Evolutionary conservation across 2,888 invertebrate genomes (phyloP).

Genomic region (Elgonia sp.): DNA sequence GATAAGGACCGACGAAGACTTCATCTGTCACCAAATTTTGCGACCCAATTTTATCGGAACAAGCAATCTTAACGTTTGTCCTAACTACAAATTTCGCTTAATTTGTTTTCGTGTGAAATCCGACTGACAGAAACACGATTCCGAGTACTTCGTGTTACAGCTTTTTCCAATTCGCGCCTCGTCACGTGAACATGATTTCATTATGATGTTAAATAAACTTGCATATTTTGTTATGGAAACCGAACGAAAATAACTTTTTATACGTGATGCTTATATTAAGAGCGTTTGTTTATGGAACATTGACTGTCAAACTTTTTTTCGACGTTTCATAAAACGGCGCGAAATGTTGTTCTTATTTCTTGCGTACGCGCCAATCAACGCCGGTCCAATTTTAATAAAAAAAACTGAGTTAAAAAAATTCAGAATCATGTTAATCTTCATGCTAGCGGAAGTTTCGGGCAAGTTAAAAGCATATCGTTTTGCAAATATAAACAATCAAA

Average conservation of each 20-base stretch:
- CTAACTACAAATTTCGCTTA: constrained; percentile 13
- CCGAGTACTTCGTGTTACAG: not conserved
- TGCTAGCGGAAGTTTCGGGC: not conserved
- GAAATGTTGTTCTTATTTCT: constrained; percentile 35
- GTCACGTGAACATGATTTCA: not conserved
- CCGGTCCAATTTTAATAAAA: constrained; percentile 45
- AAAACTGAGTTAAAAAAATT: no score
- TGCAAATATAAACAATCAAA: not conserved
- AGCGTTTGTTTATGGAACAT: constrained; percentile 30
- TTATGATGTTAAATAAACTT: constrained; percentile 13
- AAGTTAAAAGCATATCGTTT: not conserved
- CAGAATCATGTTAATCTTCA: not conserved
- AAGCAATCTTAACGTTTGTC: not conserved
- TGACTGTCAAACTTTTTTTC: constrained; percentile 34
- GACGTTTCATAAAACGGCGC: not conserved
- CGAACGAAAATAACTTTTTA: not conserved
- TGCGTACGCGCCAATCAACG: constrained; percentile 37
- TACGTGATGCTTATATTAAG: constrained; percentile 18
- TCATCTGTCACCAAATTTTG: constrained; percentile 63
- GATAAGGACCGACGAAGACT: constrained; percentile 60
- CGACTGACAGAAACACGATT: not conserved
- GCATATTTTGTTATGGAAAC: not conserved
- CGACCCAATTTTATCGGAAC: constrained; percentile 41
- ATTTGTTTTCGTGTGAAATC: constrained; percentile 2
- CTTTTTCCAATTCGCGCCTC: not conserved